Evolutionary conservation across 2,797 vertebrate species (phyloP).

Genomic region (Lycodopsis pacificus): DNA sequence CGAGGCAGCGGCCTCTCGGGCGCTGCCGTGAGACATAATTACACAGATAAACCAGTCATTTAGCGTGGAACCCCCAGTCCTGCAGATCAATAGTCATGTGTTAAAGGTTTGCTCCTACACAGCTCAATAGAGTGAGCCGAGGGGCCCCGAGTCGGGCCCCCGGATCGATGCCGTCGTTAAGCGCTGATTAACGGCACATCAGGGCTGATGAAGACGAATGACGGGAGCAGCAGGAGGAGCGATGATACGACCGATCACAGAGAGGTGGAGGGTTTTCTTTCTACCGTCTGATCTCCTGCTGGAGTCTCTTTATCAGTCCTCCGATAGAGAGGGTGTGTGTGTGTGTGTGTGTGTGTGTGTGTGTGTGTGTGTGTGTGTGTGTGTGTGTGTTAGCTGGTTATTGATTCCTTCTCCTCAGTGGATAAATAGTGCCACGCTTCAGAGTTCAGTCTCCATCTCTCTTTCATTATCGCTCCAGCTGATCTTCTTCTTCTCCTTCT

Average conservation of each 20-base stretch:
- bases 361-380: not conserved
- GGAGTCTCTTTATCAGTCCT: constrained; percentile 34
- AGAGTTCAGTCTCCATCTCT: constrained; percentile 14
- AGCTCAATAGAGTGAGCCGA: constrained; percentile 17
- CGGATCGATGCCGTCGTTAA: constrained; percentile 44
- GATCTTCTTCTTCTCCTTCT: not conserved
- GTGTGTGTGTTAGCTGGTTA: no score
- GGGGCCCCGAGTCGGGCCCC: not conserved
- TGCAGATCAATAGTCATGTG: constrained; percentile 46
- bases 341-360: not conserved
- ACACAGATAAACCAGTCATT: constrained; percentile 41
- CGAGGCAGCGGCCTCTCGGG: not conserved
- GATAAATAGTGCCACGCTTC: constrained; percentile 25
- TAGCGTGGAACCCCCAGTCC: constrained; percentile 12
- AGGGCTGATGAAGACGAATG: constrained; percentile 39
- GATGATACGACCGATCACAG: not conserved
- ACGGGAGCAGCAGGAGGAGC: constrained; percentile 8
- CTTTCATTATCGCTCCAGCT: not conserved
- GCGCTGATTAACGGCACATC: constrained; percentile 36
- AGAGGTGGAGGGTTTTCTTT: not conserved
- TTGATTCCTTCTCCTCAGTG: constrained; percentile 31
- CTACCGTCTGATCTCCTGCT: constrained; percentile 11
- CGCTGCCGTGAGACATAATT: constrained; percentile 40
- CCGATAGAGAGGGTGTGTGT: constrained; percentile 7
- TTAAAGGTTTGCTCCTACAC: constrained; percentile 42